These are phyloP conservation scores for Calameuta pallipes DNA, from an alignment of 2,888 invertebrate genomes.

Conservation along the genomic window DNA sequence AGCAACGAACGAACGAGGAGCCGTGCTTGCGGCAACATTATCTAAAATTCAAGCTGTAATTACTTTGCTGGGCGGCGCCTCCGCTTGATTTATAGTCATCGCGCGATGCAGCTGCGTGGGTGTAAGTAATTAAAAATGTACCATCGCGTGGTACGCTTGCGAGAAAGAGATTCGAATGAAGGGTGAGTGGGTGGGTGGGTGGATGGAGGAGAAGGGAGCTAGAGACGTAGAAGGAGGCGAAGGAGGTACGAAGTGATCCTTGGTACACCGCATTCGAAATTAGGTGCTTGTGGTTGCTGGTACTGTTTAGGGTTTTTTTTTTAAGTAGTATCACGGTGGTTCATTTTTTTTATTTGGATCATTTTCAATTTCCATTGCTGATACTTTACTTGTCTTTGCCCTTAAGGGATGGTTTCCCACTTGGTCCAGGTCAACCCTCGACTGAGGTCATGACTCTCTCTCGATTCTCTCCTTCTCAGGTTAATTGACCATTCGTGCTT, in stretches of 20 bases:
- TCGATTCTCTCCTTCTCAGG: constrained; percentile 48
- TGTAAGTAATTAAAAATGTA: constrained; percentile 68
- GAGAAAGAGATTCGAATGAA: not conserved
- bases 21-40: constrained; percentile 67
- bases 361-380: not conserved
- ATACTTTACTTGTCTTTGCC: not conserved
- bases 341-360: not conserved
- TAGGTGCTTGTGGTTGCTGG: not conserved
- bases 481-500: constrained; percentile 66
- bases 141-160: constrained; percentile 62
- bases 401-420: not conserved
- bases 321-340: not conserved
- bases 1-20: constrained; percentile 36
- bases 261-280: not conserved
- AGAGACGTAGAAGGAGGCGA: not conserved
- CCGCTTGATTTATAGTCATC: constrained; percentile 67
- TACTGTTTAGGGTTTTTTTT: not conserved
- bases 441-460: constrained; percentile 24
- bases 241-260: not conserved
- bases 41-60: constrained; percentile 67
- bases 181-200: not conserved
- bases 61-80: constrained; percentile 65
- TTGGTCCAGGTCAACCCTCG: constrained; percentile 27
- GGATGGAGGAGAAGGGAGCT: not conserved
- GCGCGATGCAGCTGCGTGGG: constrained; percentile 67